phyloP scores from a whole-genome alignment of 2,888 invertebrate species.

The Stictocephala bisonia region DNA sequence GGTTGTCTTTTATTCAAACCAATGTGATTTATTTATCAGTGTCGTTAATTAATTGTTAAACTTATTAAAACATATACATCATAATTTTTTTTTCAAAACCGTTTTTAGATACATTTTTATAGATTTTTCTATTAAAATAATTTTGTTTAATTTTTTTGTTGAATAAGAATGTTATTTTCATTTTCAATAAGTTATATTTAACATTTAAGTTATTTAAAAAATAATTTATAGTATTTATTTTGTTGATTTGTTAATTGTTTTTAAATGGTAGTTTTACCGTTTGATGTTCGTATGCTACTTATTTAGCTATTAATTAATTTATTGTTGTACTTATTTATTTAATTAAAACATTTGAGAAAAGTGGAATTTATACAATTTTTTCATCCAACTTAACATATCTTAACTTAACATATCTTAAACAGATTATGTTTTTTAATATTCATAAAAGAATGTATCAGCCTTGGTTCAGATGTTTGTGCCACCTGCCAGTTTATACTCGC shows the following conservation, averaged over 20 bases:
- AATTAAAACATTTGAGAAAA: constrained; percentile 16
- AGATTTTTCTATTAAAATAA: not conserved
- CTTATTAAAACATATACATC: not conserved
- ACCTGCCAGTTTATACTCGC: too few relatives aligned
- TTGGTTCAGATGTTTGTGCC: too few relatives aligned
- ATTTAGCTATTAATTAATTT: constrained; percentile 14
- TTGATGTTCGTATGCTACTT: constrained; percentile 32
- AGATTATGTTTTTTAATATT: too few relatives aligned
- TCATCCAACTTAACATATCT: too few relatives aligned
- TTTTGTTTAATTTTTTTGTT: not conserved
- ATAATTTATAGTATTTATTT: constrained; percentile 8
- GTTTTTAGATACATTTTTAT: not conserved
- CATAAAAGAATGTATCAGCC: too few relatives aligned
- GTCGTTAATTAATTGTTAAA: not conserved
- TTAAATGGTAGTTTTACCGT: constrained; percentile 7
- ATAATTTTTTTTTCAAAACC: not conserved
- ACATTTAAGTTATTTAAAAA: not conserved
- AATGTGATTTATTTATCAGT: too few relatives aligned
- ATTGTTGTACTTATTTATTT: constrained; percentile 26
- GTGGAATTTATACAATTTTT: too few relatives aligned
- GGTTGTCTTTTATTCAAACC: too few relatives aligned
- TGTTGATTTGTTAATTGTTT: too few relatives aligned
- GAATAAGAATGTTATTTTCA: not conserved
- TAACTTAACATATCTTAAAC: too few relatives aligned
- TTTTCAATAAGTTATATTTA: not conserved